phyloP scores from a whole-genome alignment of 2,888 invertebrate species.

The Blastobasis lacticolella region DNA sequence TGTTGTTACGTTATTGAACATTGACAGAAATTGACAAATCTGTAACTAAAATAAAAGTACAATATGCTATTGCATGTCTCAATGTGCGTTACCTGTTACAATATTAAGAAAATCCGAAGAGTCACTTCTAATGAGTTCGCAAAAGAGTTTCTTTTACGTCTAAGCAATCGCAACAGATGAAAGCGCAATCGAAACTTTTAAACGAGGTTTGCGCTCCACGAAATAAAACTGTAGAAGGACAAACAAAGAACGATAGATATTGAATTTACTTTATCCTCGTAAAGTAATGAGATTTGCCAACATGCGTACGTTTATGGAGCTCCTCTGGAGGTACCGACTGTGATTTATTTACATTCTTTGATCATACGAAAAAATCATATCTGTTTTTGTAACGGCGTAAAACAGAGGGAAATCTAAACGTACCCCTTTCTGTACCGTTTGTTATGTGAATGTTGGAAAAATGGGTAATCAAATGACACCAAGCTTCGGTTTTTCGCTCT shows the following conservation, averaged over 20 bases:
- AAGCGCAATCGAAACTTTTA: conserved; percentile 15
- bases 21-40: no score
- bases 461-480: background rate
- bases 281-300: conserved; percentile 60
- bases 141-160: no score
- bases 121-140: no score
- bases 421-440: background rate
- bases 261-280: conserved; percentile 57
- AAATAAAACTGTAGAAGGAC: conserved; percentile 41
- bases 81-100: no score
- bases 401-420: conserved; percentile 14
- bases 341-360: conserved; percentile 44
- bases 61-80: no score
- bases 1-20: no score
- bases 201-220: conserved; percentile 21
- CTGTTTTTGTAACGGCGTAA: conserved; percentile 1
- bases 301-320: conserved; percentile 46
- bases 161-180: background rate
- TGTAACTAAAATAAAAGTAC: no score
- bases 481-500: no score
- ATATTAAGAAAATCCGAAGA: no score
- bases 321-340: conserved; percentile 17
- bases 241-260: conserved; percentile 48
- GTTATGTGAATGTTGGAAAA: background rate
- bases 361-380: conserved; percentile 34